Percentiles rank a stretch among this genome's conserved stretches.
phyloP scores from a whole-genome alignment of 2,797 vertebrate genomes.

The Mus caroli region DNA sequence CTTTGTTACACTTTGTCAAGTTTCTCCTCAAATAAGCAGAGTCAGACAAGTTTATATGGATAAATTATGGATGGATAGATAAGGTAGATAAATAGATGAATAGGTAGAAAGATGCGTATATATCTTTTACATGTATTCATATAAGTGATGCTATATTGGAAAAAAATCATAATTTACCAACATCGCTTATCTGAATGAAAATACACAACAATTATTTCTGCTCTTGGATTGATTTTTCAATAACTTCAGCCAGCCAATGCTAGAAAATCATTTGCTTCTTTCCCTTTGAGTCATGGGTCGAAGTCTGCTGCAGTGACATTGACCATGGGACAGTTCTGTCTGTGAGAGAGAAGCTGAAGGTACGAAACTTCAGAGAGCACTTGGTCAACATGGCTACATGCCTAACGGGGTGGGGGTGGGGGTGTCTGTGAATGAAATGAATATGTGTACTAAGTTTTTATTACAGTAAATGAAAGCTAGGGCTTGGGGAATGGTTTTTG shows the following conservation, averaged over 20 bases:
- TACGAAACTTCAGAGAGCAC: slow-evolving; percentile 69
- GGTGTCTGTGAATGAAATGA: slow-evolving; percentile 54
- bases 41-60: not conserved
- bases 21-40: not conserved
- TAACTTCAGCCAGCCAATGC: slow-evolving; percentile 19
- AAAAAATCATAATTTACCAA: slow-evolving; percentile 33
- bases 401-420: not conserved
- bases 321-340: not conserved
- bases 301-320: slow-evolving; percentile 39
- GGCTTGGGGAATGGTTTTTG: slow-evolving; percentile 71
- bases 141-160: not conserved
- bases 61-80: not conserved
- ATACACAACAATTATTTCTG: slow-evolving; percentile 51
- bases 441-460: slow-evolving; percentile 71
- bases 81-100: not conserved
- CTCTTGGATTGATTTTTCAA: slow-evolving; percentile 58
- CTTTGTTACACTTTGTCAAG: slow-evolving; percentile 29
- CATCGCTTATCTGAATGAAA: slow-evolving; percentile 67
- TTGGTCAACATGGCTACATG: slow-evolving; percentile 49
- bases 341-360: slow-evolving; percentile 40
- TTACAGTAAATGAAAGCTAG: slow-evolving; percentile 77
- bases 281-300: slow-evolving; percentile 19
- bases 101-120: not conserved
- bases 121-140: not conserved
- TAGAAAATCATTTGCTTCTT: slow-evolving; percentile 53